Evolutionary conservation across 2,888 invertebrate species (phyloP), one percentile per base, ranked within the genome.

Genomic region (Amphipoea lucens): DNA sequence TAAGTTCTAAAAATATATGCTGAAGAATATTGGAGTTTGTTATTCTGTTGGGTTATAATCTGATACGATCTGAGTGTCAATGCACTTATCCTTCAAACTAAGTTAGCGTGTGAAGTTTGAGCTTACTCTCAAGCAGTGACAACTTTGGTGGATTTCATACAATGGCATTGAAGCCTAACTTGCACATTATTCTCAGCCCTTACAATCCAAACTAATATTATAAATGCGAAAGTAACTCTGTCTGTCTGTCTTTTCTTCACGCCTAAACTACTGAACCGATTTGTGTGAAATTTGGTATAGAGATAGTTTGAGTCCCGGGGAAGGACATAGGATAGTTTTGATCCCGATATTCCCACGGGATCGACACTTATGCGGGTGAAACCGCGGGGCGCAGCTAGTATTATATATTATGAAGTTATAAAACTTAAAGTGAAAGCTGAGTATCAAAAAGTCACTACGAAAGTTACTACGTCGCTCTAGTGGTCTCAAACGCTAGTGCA

Each of bases 1-100:
- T 68, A 62, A 54, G 42, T 62, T 60, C 36, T n/a, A 11, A 60
- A 11, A 60, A 80, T 57, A 65, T 81, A 65, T 81, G 7, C 66
- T 40, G 51, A 45, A 75, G 20, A 51, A 81, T 71, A 81, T 81
- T 76, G 60, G 45, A 74, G 81, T 81, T 76, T 76, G 70, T 48
- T 76, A 40, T 62, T 4, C 60, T 71, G 11, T n/a, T 62, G 23
- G 11, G 12, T 12, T 63, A 36, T 14, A 51, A 80, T 66, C 68
- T 79, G 3, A 81, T 76, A 60, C 70, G 66, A 81, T 81, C 72
- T 71, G 17, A 76, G 60, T 71, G 66, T 62, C 66, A 54, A 81
- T 81, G 54, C 70, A 45, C 81, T 76, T 76, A 76, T n/a, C 51
- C 29, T 66, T 62, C 20, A 29, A 65, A 36, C 20, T n/a, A 6